Evolutionary conservation across 2,797 vertebrate species (phyloP), one percentile per base, ranked within the genome.

Genomic region (Anniella stebbinsi): DNA sequence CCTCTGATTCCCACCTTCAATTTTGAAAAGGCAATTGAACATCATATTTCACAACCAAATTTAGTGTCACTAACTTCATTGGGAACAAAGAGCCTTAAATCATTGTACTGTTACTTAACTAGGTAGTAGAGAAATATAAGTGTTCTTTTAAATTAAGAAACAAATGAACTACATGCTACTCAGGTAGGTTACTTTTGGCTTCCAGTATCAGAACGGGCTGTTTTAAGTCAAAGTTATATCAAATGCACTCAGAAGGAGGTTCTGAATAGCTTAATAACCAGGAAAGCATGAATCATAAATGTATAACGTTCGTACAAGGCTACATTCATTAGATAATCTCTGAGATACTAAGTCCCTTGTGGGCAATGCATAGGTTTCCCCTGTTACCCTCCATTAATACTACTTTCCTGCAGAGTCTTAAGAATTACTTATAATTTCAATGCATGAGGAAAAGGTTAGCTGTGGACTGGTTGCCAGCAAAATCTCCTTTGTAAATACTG

Each of bases 401-500:
- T 88, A 73, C 81, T 92, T 91, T 88, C 85, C 82, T 73, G 87
- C 83, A 93, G 89, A 95, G 80, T 90, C 84, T 92, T 88, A 84
- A 94, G 92, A 93, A 93, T 81, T 93, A 3, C 3, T 90, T 90
- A 91, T 63, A 45, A 63, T 38, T 93, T 88, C 72, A 90, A 88
- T 94, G 81, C n/a, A 94, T 93, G 91, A 87, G 87, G 90, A 94
- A 96, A 94, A 81, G 0, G 30, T 67, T 69, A 94, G 91, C 91
- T 92, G 36, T 86, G 89, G 83, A 92, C 86, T 94, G 84, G 92
- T 95, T 96, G 95, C 94, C 92, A 82, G 93, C 93, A 94, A 95
- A 95, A 93, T 91, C 87, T 92, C 84, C 80, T 90, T 92, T 95
- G 73, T 95, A 75, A 91, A 91, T 88, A 87, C 87, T 0, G 0